phyloP scores from a whole-genome alignment of 2,113 vertebrate genomes.

The Centropus bengalensis region DNA sequence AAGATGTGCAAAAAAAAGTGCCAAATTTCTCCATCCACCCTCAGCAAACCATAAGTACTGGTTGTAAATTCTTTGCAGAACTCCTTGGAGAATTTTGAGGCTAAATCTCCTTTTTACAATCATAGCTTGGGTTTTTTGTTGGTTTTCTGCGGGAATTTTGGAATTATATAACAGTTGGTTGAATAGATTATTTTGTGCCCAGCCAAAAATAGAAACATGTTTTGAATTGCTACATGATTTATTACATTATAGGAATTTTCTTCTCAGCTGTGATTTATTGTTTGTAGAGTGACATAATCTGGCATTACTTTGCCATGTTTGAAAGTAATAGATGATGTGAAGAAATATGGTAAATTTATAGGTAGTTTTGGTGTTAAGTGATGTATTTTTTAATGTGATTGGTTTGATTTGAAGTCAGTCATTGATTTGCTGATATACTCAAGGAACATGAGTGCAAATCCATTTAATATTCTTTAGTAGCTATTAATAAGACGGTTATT shows the following conservation, averaged over 20 bases:
- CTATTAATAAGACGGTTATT: neutral
- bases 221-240: neutral
- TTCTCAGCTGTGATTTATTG: neutral
- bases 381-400: neutral
- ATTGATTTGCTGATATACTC: neutral
- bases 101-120: neutral
- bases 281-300: neutral
- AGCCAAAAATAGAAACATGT: neutral
- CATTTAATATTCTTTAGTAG: neutral
- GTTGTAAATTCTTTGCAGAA: neutral
- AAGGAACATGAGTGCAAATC: neutral
- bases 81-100: neutral
- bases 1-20: neutral
- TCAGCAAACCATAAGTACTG: neutral
- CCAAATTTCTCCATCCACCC: neutral
- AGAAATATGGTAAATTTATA: neutral
- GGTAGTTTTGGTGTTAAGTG: neutral
- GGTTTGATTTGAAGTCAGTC: neutral
- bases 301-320: neutral
- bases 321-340: neutral
- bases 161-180: constrained; percentile 5
- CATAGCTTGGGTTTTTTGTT: neutral
- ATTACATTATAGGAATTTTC: neutral
- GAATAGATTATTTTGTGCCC: neutral
- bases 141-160: neutral